Percentiles rank a stretch among this genome's conserved stretches.
phyloP scores from a whole-genome alignment of 2,113 vertebrate genomes.

The Vulpes ferrilata region DNA sequence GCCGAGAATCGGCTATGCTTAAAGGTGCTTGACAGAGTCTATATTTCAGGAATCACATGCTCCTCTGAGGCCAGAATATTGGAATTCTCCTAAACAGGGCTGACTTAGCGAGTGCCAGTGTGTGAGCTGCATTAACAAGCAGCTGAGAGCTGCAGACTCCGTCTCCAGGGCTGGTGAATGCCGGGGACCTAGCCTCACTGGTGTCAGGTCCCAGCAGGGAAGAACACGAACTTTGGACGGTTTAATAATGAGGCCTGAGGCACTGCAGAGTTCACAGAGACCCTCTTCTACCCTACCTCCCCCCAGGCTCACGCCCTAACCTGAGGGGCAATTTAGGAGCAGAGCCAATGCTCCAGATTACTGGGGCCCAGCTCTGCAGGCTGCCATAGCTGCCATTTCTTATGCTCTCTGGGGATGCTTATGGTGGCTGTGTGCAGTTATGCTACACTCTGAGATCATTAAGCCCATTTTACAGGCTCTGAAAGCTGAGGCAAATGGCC shows the following conservation, averaged over 20 bases:
- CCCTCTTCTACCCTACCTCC: neutral
- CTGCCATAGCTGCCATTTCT: rapidly evolving
- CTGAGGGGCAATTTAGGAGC: neutral
- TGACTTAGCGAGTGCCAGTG: neutral
- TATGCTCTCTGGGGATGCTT: neutral
- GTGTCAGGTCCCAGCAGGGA: neutral
- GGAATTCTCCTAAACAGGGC: slow-evolving; percentile 46
- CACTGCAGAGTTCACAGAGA: neutral
- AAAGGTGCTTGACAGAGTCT: neutral
- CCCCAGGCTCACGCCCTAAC: neutral
- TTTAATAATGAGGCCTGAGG: neutral
- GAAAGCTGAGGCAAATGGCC: neutral
- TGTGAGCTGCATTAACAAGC: neutral
- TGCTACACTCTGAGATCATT: neutral
- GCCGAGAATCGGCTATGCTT: neutral
- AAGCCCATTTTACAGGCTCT: neutral
- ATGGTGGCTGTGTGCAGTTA: neutral
- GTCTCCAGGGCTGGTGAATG: neutral
- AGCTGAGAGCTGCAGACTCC: rapidly evolving
- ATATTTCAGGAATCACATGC: neutral
- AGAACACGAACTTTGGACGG: neutral
- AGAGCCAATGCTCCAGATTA: neutral
- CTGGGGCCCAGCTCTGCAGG: neutral
- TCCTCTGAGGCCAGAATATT: slow-evolving; percentile 2
- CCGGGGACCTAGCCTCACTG: neutral